phyloP scores from a whole-genome alignment of 64 coral and sea anemone species.

The Stylophora pistillata region DNA sequence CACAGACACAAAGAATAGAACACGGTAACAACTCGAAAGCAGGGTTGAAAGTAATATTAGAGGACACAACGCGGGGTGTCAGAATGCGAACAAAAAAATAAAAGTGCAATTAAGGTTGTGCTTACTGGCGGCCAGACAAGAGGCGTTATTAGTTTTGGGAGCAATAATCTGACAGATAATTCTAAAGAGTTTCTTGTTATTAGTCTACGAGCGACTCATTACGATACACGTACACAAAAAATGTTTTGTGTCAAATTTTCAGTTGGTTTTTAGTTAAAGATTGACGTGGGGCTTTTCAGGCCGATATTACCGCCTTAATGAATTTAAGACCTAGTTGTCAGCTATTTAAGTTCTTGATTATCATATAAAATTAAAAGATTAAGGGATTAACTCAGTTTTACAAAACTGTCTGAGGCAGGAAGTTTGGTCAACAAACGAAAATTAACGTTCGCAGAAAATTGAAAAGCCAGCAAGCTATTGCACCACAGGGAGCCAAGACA shows the following conservation, averaged over 20 bases:
- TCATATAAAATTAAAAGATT: slow-evolving; percentile 9
- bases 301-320: background rate
- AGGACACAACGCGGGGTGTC: background rate
- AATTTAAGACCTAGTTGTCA: background rate
- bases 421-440: background rate
- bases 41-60: background rate
- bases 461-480: no score
- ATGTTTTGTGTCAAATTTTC: background rate
- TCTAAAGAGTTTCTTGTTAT: background rate
- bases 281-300: background rate
- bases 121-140: background rate
- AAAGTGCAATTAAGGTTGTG: background rate
- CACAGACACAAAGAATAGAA: no score
- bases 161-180: background rate
- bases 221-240: background rate
- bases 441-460: background rate
- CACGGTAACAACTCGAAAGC: background rate
- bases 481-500: no score
- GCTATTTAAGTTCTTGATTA: background rate
- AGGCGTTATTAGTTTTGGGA: background rate
- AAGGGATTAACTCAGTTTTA: background rate
- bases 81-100: background rate
- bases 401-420: background rate
- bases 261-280: background rate
- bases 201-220: background rate